Evolutionary conservation across 2,888 invertebrate genomes (phyloP).

Genomic region (Aleiodes alternator): DNA sequence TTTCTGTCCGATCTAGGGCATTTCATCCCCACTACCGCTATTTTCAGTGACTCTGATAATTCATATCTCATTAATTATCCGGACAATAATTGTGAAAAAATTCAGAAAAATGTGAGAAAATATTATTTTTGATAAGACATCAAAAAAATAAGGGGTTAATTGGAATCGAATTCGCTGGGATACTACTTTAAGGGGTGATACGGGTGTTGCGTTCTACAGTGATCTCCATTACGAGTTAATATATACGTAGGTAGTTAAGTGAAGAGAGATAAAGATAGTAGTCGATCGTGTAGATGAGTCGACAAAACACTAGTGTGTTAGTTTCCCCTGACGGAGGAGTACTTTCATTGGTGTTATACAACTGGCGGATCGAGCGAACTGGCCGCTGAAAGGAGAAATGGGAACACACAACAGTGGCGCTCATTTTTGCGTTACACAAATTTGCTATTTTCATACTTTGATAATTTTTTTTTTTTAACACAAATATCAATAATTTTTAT

Average conservation of each 20-base stretch:
- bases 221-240: conserved; percentile 12
- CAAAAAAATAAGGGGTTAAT: too few relatives aligned
- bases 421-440: conserved; percentile 52
- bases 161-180: too few relatives aligned
- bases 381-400: conserved; percentile 68
- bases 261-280: conserved; percentile 27
- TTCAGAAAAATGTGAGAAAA: too few relatives aligned
- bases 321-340: conserved; percentile 62
- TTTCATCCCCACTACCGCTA: too few relatives aligned
- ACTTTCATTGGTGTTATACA: conserved; percentile 73
- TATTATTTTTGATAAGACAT: too few relatives aligned
- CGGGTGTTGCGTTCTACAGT: conserved; percentile 10
- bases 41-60: too few relatives aligned
- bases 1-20: too few relatives aligned
- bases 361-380: conserved; percentile 65
- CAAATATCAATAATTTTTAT: too few relatives aligned
- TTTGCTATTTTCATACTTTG: conserved; percentile 17
- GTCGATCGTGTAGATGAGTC: conserved; percentile 48
- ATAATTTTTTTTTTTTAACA: background rate
- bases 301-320: conserved; percentile 27
- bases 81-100: too few relatives aligned
- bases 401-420: conserved; percentile 67
- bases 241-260: conserved; percentile 1
- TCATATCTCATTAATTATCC: too few relatives aligned
- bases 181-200: background rate